Evolutionary conservation across 2,113 vertebrate species (phyloP).

Genomic region (Paramormyrops kingsleyae): DNA sequence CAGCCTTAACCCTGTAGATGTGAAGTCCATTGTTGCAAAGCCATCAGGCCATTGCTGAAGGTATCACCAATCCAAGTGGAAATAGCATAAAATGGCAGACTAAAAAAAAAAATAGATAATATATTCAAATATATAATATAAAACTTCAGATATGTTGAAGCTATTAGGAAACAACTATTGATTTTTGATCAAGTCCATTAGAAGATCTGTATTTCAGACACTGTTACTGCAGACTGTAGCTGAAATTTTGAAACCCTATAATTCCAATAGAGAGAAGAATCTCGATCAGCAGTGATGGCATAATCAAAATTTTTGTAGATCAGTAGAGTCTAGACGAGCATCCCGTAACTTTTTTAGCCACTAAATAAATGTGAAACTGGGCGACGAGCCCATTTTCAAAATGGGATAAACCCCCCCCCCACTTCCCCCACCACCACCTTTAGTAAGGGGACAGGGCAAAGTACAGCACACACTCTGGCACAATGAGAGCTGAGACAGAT

Average conservation of each 20-base stretch:
- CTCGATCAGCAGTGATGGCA: neutral
- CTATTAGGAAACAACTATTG: neutral
- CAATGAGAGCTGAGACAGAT: neutral
- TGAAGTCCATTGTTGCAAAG: too few species aligned
- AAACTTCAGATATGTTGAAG: neutral
- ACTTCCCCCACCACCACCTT: neutral
- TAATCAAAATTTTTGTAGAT: neutral
- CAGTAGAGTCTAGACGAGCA: neutral
- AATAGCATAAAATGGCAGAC: neutral
- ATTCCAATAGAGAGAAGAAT: neutral
- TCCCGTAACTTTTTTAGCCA: neutral
- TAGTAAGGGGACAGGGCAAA: neutral
- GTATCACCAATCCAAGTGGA: neutral
- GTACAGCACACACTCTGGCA: neutral
- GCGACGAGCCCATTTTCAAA: neutral
- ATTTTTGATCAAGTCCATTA: neutral
- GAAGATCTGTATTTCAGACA: neutral
- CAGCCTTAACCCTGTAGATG: too few species aligned
- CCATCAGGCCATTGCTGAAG: neutral
- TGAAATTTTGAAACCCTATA: neutral
- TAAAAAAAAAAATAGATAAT: neutral
- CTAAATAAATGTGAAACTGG: neutral
- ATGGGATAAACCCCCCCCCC: neutral
- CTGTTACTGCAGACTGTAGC: neutral
- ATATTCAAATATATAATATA: neutral